Conservation (phyloP, 2,113 vertebrate species). For the Pollimyrus isidori region DNA sequence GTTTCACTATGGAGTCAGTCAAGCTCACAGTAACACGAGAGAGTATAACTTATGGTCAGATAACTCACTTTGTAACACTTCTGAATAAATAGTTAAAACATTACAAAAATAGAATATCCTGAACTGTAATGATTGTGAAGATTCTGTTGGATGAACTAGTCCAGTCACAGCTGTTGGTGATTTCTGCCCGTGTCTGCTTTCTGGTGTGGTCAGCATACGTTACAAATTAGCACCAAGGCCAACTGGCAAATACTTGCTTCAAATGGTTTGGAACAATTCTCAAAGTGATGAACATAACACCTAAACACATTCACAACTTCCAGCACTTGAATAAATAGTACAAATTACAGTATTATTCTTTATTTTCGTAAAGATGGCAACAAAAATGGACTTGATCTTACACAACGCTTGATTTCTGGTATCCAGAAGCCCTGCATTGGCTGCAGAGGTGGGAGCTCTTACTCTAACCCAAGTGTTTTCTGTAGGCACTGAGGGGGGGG, state of each 20-base stretch:
- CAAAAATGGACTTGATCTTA: neutral
- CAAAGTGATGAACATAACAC: neutral
- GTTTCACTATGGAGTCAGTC: neutral
- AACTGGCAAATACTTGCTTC: neutral
- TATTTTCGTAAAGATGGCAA: constrained; percentile 4
- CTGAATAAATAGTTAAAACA: neutral
- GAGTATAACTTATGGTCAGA: neutral
- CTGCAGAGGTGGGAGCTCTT: neutral
- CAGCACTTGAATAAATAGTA: constrained; percentile 11
- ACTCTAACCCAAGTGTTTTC: constrained; percentile 2
- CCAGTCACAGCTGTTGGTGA: neutral
- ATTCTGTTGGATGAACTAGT: neutral
- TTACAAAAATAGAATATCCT: neutral
- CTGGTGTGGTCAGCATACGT: neutral
- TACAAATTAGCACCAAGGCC: neutral
- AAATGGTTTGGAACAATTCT: neutral
- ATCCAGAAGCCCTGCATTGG: neutral
- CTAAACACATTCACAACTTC: neutral
- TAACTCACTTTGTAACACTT: neutral
- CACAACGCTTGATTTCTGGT: neutral
- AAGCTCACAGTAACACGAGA: neutral
- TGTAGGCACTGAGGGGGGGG: constrained; percentile 1
- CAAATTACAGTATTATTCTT: neutral
- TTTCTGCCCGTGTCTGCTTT: neutral
- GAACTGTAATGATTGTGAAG: neutral